phyloP scores from a whole-genome alignment of 2,888 invertebrate genomes.

The Phorcus lineatus region DNA sequence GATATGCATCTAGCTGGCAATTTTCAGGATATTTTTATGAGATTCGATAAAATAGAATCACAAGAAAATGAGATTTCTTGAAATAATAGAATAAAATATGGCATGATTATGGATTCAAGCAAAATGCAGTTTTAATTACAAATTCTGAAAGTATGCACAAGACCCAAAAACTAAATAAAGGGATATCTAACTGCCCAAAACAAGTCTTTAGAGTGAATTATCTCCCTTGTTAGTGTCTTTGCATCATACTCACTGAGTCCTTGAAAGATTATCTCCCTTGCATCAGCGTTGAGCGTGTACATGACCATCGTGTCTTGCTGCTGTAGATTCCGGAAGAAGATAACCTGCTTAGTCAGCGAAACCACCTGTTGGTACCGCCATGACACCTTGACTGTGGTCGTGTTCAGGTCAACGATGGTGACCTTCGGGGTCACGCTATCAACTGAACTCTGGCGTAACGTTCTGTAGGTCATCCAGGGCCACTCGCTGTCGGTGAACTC shows the following conservation, averaged over 20 bases:
- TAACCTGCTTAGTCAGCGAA: neutral
- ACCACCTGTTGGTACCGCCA: neutral
- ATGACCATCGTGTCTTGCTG: neutral
- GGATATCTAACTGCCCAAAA: too few relatives aligned
- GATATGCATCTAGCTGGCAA: too few relatives aligned
- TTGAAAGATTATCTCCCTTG: slow-evolving; percentile 8
- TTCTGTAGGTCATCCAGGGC: neutral
- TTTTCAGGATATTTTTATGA: too few relatives aligned
- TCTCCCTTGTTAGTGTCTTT: too few relatives aligned
- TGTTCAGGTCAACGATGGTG: slow-evolving; percentile 9
- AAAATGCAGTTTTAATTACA: too few relatives aligned
- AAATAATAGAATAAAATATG: too few relatives aligned
- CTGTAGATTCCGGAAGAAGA: slow-evolving; percentile 17
- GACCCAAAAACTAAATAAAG: too few relatives aligned
- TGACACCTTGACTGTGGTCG: neutral
- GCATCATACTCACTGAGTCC: slow-evolving; percentile 5
- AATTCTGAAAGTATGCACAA: too few relatives aligned
- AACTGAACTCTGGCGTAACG: neutral
- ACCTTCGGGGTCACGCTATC: neutral
- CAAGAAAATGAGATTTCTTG: too few relatives aligned
- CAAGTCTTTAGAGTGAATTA: too few relatives aligned
- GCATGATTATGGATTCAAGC: too few relatives aligned
- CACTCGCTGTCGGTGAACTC: neutral
- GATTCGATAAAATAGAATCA: too few relatives aligned
- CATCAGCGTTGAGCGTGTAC: neutral